Evolutionary conservation across 2,888 invertebrate genomes (phyloP).

Genomic region (Drosophila mayaguana): DNA sequence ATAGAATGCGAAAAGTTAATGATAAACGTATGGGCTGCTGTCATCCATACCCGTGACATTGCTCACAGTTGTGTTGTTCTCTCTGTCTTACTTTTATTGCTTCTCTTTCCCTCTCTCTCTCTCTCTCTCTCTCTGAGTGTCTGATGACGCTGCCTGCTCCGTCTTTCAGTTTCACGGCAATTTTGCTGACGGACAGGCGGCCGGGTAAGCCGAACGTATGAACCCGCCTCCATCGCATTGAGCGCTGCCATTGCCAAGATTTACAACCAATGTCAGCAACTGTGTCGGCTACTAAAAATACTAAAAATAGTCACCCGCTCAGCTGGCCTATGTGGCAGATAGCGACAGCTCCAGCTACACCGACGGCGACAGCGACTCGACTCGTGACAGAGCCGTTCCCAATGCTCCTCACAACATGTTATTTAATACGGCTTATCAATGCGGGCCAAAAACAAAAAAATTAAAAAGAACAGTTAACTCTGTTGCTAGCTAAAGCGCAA

Average conservation of each 20-base stretch:
- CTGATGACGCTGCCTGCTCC: slow-evolving; percentile 22
- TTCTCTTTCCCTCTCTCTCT: not conserved
- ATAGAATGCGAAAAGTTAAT: slow-evolving; percentile 38
- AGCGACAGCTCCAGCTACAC: slow-evolving; percentile 26
- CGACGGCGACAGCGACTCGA: slow-evolving; percentile 33
- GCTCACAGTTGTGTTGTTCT: slow-evolving; percentile 3
- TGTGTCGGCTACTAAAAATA: slow-evolving; percentile 39
- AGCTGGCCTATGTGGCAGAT: slow-evolving; percentile 53
- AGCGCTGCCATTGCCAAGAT: slow-evolving; percentile 73
- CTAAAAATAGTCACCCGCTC: slow-evolving; percentile 57
- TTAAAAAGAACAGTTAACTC: not conserved
- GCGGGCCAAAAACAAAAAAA: slow-evolving; percentile 27
- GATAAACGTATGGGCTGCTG: slow-evolving; percentile 34
- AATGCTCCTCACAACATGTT: slow-evolving; percentile 29
- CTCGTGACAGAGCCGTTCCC: slow-evolving; percentile 61
- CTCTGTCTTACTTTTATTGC: not conserved
- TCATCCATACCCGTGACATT: slow-evolving; percentile 32
- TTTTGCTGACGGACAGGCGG: not conserved
- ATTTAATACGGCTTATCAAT: slow-evolving; percentile 59
- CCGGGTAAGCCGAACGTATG: not conserved
- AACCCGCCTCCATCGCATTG: slow-evolving; percentile 50
- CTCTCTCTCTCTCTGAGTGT: not conserved
- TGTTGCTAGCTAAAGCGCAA: not conserved
- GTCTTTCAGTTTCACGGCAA: slow-evolving; percentile 1
- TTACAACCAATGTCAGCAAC: slow-evolving; percentile 73